These are phyloP conservation scores for Carollia perspicillata DNA, from an alignment of 2,113 vertebrate genomes.

Conservation along the genomic window DNA sequence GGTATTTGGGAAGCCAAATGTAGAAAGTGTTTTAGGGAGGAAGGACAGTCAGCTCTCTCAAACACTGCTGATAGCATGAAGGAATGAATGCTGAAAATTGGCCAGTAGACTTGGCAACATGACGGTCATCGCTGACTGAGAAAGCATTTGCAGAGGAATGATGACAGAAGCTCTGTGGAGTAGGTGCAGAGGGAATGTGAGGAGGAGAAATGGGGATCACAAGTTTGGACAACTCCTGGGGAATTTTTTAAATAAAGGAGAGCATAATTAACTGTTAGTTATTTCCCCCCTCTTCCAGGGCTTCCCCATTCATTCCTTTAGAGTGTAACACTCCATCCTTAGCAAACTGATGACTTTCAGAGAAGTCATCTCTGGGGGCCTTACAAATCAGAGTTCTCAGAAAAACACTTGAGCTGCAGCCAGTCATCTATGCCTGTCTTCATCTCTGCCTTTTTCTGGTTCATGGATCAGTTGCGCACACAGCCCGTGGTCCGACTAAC, in stretches of 20 bases:
- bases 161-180: background rate
- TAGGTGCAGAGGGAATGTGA: background rate
- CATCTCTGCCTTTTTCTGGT: background rate
- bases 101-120: background rate
- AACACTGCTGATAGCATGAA: background rate
- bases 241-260: background rate
- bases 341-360: background rate
- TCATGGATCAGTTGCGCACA: background rate
- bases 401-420: background rate
- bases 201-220: background rate
- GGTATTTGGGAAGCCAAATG: background rate
- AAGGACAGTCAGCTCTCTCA: background rate
- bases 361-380: background rate
- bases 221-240: background rate
- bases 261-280: background rate
- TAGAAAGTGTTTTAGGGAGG: background rate
- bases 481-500: background rate
- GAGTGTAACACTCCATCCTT: background rate
- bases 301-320: background rate
- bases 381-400: background rate
- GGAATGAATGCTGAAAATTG: background rate
- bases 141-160: background rate
- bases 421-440: background rate
- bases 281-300: background rate
- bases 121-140: background rate